A percentile compares a stretch with the other conserved stretches of the same genome.
Conservation (phyloP, 2,113 vertebrate genomes). For the Athene cunicularia region DNA sequence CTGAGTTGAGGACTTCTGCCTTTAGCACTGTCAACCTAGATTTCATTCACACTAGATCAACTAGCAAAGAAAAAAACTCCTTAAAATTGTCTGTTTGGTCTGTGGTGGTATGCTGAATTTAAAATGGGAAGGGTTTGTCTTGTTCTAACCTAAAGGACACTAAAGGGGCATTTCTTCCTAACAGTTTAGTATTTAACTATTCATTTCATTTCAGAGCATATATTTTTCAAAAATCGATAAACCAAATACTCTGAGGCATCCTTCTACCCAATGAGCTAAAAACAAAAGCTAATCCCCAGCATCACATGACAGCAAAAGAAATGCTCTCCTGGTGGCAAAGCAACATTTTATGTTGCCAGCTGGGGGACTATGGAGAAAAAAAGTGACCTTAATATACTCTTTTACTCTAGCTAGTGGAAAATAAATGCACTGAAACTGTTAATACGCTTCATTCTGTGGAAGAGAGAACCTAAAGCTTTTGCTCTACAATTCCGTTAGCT, state of each 20-base stretch:
- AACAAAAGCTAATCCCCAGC: not conserved
- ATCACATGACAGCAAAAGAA: not conserved
- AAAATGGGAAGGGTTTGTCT: not conserved
- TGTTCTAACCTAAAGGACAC: not conserved
- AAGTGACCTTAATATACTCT: slow-evolving; percentile 5
- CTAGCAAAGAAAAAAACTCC: not conserved
- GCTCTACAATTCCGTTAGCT: not conserved
- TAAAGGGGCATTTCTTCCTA: not conserved
- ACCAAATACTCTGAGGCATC: not conserved
- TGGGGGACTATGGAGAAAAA: not conserved
- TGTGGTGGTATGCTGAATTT: not conserved
- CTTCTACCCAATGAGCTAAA: not conserved
- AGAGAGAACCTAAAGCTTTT: not conserved
- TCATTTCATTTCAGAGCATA: not conserved
- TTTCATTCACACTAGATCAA: not conserved
- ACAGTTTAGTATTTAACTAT: not conserved
- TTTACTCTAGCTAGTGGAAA: not conserved
- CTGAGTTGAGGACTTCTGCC: not conserved
- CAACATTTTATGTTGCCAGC: not conserved
- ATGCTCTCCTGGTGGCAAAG: not conserved
- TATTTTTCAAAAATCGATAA: slow-evolving; percentile 49
- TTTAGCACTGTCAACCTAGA: not conserved
- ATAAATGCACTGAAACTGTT: slow-evolving; percentile 15
- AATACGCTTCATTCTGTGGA: not conserved
- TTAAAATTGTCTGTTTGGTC: not conserved